Evolutionary conservation across 2,888 invertebrate genomes (phyloP).

Genomic region (Leptinotarsa rubiginosa): DNA sequence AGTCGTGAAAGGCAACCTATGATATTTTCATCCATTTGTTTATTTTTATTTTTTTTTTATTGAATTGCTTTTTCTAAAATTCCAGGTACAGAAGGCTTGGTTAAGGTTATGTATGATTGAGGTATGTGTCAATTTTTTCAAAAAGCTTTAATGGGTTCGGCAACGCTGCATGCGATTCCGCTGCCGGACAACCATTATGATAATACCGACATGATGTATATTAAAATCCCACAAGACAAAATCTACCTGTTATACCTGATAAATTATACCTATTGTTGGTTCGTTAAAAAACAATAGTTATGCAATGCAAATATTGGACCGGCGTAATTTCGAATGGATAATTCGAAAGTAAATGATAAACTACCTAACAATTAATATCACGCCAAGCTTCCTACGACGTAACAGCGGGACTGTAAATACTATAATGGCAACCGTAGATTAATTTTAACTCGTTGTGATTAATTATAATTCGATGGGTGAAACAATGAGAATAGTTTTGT

Average conservation of each 20-base stretch:
- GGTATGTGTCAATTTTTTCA: no score
- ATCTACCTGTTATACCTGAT: slow-evolving; percentile 38
- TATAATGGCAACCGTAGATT: slow-evolving; percentile 38
- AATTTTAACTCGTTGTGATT: slow-evolving; percentile 39
- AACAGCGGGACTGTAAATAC: slow-evolving; percentile 42
- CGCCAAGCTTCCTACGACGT: slow-evolving; percentile 41
- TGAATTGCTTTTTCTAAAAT: no score
- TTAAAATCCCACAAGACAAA: slow-evolving; percentile 17
- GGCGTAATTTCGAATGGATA: slow-evolving; percentile 32
- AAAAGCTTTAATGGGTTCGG: background rate
- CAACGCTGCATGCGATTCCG: background rate
- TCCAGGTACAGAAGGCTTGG: no score
- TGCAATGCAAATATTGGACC: slow-evolving; percentile 37
- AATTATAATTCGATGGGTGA: slow-evolving; percentile 40
- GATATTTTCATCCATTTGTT: no score
- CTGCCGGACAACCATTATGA: slow-evolving; percentile 10
- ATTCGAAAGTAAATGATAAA: slow-evolving; percentile 45
- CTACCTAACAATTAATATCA: slow-evolving; percentile 44
- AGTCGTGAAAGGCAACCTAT: no score
- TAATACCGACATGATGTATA: slow-evolving; percentile 14
- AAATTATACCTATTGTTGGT: slow-evolving; percentile 38
- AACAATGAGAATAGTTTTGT: slow-evolving; percentile 40
- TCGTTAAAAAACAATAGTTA: slow-evolving; percentile 37
- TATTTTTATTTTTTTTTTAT: no score
- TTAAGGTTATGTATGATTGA: no score